Evolutionary conservation across 1,140 invertebrate genomes (phyloP), one percentile per base, ranked within the genome.

Genomic region (Microplitis mediator): DNA sequence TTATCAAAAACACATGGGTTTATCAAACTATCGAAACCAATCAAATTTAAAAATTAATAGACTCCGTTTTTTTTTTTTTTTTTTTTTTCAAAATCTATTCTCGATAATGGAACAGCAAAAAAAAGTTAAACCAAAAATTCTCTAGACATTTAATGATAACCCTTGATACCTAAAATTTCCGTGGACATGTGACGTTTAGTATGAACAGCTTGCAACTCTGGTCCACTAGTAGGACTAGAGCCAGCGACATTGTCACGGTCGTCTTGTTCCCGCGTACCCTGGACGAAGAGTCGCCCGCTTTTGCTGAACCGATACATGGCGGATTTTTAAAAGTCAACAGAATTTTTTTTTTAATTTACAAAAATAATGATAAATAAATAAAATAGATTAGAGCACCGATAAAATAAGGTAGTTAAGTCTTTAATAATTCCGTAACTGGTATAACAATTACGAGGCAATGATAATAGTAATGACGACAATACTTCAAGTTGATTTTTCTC

Each of bases 111-210:
- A 23, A 58, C 4, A 58, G 16, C 54, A 31, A 8, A 31, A n/a
- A n/a, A n/a, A n/a, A n/a, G n/a, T n/a, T n/a, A n/a, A n/a, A n/a
- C n/a, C n/a, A 23, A 58, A 58, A 58, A 31, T 62, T 62, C 14
- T 62, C 14, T 14, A 31, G 32, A 36, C 61, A 63, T 36, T 4
- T 14, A 5, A 45, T 52, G 32, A 34, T 36, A 60, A 74, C 6
- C 39, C 39, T 45, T 9, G 39, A 39, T 84, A 87, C 93, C 95
- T 82, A 94, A 87, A 80, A 94, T 93, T 88, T 95, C 95, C 71
- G 94, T 95, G 76, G 93, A 94, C 75, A 95, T 88, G 77, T 91
- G 90, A 78, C 95, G 92, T 82, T 94, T 94, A 69, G 94, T 94
- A 78, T 93, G 91, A 80, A 96, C 90, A 79, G 92, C 91, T 82